A percentile compares a stretch with the other conserved stretches of the same genome.
Conservation (phyloP, 2,113 vertebrate species). For the Hemichromis elongatus region DNA sequence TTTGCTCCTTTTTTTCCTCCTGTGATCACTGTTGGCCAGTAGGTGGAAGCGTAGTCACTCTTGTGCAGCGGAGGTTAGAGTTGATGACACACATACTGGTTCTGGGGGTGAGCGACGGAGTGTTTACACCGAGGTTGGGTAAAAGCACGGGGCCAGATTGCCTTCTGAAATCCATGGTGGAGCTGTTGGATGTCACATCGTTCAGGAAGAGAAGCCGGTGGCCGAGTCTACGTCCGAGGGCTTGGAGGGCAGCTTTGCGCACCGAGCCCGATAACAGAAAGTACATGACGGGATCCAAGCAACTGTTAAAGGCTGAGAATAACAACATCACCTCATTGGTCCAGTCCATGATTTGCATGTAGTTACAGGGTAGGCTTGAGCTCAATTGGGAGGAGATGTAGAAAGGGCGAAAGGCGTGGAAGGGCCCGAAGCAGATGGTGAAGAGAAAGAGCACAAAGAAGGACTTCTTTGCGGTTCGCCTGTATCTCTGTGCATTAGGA, state of each 20-base stretch:
- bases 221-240: slow-evolving; percentile 59
- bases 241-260: slow-evolving; percentile 74
- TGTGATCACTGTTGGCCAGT: neutral
- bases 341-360: slow-evolving; percentile 67
- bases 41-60: neutral
- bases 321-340: slow-evolving; percentile 86
- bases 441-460: slow-evolving; percentile 90
- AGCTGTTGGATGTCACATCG: slow-evolving; percentile 74
- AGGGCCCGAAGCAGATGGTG: slow-evolving; percentile 87
- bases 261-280: slow-evolving; percentile 86
- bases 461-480: slow-evolving; percentile 80
- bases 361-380: slow-evolving; percentile 3
- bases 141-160: neutral
- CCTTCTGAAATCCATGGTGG: slow-evolving; percentile 70
- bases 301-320: slow-evolving; percentile 90
- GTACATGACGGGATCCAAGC: slow-evolving; percentile 92
- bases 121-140: neutral
- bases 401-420: slow-evolving; percentile 82
- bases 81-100: slow-evolving; percentile 30
- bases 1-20: neutral
- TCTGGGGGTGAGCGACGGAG: neutral
- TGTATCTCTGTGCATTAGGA: slow-evolving; percentile 79
- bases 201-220: slow-evolving; percentile 31
- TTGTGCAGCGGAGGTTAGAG: neutral
- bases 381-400: slow-evolving; percentile 80